Conservation (phyloP, 2,888 invertebrate species). For the Aleiodes leptofemur region DNA sequence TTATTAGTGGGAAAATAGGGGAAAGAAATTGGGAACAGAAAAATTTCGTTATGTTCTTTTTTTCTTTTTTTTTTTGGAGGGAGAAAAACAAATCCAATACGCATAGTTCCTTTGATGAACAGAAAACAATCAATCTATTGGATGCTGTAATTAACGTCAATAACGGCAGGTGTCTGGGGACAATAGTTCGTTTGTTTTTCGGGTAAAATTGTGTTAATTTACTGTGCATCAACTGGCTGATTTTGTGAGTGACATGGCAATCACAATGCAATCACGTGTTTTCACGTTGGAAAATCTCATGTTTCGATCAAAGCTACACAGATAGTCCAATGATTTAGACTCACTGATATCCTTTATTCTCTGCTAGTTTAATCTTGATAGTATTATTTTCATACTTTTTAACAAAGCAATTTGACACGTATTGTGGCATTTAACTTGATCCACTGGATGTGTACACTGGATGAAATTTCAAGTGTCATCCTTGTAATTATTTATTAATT, state of each 20-base stretch:
- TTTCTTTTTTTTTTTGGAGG: too few relatives aligned
- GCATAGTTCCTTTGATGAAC: too few relatives aligned
- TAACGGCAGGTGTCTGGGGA: constrained; percentile 30
- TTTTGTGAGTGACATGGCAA: constrained; percentile 72
- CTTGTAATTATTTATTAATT: constrained; percentile 71
- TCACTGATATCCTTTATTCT: constrained; percentile 35
- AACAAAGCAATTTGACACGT: not conserved
- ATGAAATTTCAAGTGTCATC: constrained; percentile 68
- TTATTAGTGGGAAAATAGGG: too few relatives aligned
- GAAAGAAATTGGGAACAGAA: too few relatives aligned
- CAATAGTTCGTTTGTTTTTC: constrained; percentile 68
- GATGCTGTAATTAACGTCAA: constrained; percentile 15
- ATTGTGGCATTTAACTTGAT: not conserved
- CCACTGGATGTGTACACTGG: constrained; percentile 9
- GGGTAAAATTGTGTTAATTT: constrained; percentile 70
- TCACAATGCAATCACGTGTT: constrained; percentile 67
- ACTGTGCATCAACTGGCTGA: constrained; percentile 68
- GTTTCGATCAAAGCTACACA: not conserved
- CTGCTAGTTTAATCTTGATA: constrained; percentile 39
- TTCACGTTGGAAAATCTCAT: constrained; percentile 20
- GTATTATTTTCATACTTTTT: not conserved
- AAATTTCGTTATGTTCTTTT: too few relatives aligned
- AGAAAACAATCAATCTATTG: not conserved
- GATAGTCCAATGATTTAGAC: not conserved
- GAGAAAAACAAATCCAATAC: constrained; percentile 13